Base-by-base conservation (phyloP, 2,113 vertebrate species). In the Syrrhaptes paradoxus region DNA sequence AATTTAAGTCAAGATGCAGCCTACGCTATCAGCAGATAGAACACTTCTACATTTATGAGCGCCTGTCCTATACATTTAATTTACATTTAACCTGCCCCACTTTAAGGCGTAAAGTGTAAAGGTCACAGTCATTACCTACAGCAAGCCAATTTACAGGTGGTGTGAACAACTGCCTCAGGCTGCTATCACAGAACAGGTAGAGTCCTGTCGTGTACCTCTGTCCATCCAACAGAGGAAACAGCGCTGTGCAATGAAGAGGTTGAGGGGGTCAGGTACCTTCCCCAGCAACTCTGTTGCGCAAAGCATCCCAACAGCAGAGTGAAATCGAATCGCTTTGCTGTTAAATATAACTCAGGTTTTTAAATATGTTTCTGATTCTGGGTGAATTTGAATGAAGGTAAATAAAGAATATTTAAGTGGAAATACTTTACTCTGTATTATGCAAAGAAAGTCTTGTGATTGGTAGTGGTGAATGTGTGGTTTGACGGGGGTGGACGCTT, bases 1-100 rank as follows among this genome's bases (percentile, higher is more conserved):
- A 82, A 95, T 94, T 87, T 78, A 83, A 90, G 82, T 74, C 43
- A 59, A 87, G 82, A 36, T 25, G 57, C 66, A 87, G 78, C 82
- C 90, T 68, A 67, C 13, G 9, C 81, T 81, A 9, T 19, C 81
- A 87, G 87, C 87, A 89, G 46, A 25, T 57, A 24, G 11, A 77
- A 24, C 2, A 29, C 28, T 31, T 66, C 57, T 71, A 58, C 0
- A 0, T 21, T 78, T 70, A 85, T 77, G n/a, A 94, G 61, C 85
- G 58, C 71, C 92, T 87, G 72, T 89, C 92, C 80, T 36, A 58
- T 36, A 77, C 17, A 71, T 61, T 61, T 61, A 45, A 93, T 81
- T 86, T 55, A 32, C 63, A 80, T 86, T 84, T 58, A 93, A 86
- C 92, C 74, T 85, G 34, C 51, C 8, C 17, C 26, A 2, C 73